These are phyloP conservation scores for Anabas testudineus DNA, from an alignment of 2,797 vertebrate genomes.

Conservation along the genomic window DNA sequence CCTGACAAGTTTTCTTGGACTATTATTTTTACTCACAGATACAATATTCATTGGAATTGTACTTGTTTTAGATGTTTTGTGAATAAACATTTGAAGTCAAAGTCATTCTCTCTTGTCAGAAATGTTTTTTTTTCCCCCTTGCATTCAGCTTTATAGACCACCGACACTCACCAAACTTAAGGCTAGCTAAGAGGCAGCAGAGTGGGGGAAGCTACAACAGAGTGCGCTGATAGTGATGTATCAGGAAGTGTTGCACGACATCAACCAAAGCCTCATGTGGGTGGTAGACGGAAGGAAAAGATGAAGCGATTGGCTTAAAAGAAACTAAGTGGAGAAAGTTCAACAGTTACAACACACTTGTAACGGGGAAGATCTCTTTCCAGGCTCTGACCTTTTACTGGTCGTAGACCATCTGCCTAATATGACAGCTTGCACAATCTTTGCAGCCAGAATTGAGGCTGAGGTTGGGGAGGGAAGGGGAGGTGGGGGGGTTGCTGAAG, in stretches of 20 bases:
- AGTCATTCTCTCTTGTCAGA: conserved; percentile 56
- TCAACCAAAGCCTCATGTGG: conserved; percentile 38
- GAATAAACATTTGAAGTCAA: conserved; percentile 79
- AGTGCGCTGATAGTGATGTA: conserved; percentile 20
- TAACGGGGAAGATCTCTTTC: conserved; percentile 64
- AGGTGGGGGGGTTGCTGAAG: conserved; percentile 30
- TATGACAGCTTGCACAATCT: conserved; percentile 81
- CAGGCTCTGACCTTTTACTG: conserved; percentile 77
- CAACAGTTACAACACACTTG: conserved; percentile 44
- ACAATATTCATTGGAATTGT: conserved; percentile 67
- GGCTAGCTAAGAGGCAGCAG: conserved; percentile 11
- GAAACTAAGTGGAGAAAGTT: conserved; percentile 7
- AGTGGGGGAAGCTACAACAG: conserved; percentile 26
- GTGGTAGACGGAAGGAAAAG: conserved; percentile 32
- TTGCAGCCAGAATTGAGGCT: conserved; percentile 65
- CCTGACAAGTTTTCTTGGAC: conserved; percentile 56
- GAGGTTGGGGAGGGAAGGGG: conserved; percentile 6
- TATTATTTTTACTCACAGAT: conserved; percentile 53
- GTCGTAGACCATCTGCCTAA: conserved; percentile 86
- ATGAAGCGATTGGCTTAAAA: conserved; percentile 5
- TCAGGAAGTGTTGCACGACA: conserved; percentile 58
- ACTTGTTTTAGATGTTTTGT: conserved; percentile 61
- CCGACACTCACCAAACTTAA: conserved; percentile 2
- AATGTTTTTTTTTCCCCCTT: conserved; percentile 48
- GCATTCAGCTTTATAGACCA: neutral